phyloP scores from a whole-genome alignment of 2,888 invertebrate genomes.

The Sesia apiformis region DNA sequence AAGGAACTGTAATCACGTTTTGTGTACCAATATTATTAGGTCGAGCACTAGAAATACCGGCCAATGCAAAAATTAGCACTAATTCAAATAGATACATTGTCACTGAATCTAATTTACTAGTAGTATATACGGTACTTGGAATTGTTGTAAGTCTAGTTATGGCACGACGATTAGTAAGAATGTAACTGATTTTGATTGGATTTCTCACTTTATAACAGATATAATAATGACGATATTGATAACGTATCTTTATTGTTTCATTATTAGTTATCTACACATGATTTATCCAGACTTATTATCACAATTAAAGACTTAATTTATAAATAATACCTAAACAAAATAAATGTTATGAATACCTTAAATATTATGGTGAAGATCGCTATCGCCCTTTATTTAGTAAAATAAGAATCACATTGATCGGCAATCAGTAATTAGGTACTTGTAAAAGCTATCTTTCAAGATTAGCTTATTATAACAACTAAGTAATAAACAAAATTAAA shows the following conservation, averaged over 20 bases:
- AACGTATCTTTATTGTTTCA: conserved; percentile 16
- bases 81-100: background rate
- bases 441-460: no score
- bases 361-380: no score
- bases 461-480: no score
- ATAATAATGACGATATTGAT: conserved; percentile 15
- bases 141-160: no score
- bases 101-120: no score
- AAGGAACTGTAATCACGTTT: conserved; percentile 17
- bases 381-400: no score
- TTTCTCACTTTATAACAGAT: conserved; percentile 15
- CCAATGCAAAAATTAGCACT: background rate
- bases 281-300: background rate
- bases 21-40: background rate
- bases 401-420: no score
- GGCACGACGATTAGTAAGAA: conserved; percentile 4
- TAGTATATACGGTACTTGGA: no score
- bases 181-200: conserved; percentile 26
- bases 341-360: background rate
- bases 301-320: background rate
- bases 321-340: background rate
- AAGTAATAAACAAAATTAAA: no score
- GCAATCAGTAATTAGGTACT: no score
- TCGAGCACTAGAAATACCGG: background rate
- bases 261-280: background rate